Evolutionary conservation across 2,888 invertebrate species (phyloP), one percentile per base, ranked within the genome.

Genomic region (Luffia ferchaultella): DNA sequence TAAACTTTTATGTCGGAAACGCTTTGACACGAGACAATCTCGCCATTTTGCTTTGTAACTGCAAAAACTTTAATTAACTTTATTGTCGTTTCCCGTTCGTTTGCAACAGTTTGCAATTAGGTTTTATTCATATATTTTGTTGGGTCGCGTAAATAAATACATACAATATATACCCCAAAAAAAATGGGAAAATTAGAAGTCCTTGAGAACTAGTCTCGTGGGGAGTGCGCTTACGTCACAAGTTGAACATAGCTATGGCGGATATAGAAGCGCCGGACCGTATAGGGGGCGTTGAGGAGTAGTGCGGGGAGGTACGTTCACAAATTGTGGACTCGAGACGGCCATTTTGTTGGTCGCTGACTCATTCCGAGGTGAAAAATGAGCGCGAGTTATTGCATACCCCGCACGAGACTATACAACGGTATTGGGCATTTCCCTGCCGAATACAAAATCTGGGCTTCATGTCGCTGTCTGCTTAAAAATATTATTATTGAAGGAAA

Each of bases 261-360:
- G 30, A 30, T 30, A 12, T 30, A 30, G 30, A 7, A 12, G 12
- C 12, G 3, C 5, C 67, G 63, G 65, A 67, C 63, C 70, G 73
- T 78, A 77, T 70, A 72, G 74, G 70, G 71, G 60, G 65, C 63
- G 61, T 67, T 67, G 61, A 70, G 67, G 70, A 71, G 60, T 65
- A 63, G 61, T 67, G 67, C 62, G 70, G 68, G 65, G 62, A 62
- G 63, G 61, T 63, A 68, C 60, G 73, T 80, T 82, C 82, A 82
- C 80, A 68, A 72, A 70, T 73, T 68, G 74, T 73, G 78, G 74
- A 79, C 80, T 82, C 72, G 73, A 71, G 80, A 86, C 86, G 83
- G 88, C 88, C 88, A 88, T 88, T 85, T 89, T 88, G 86, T 75
- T 65, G 71, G 70, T n/a, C 85, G 86, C 78, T 88, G 88, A 86